Percentiles rank a stretch among this genome's conserved stretches.
These are phyloP conservation scores for Bibio marci DNA, from an alignment of 2,888 invertebrate genomes.

Conservation along the genomic window DNA sequence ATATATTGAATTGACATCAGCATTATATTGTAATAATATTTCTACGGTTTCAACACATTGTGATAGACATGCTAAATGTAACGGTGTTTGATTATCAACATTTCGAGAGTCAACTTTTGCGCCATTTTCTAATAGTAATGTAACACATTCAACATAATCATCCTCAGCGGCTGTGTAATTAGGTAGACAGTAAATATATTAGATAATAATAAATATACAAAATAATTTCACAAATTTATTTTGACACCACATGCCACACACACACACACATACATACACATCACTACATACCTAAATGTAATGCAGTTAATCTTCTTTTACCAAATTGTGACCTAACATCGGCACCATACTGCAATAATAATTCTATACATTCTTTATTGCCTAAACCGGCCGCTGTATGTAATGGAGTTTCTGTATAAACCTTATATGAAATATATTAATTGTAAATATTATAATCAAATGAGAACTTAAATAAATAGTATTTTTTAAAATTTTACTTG, in stretches of 20 bases:
- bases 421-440: constrained; percentile 27
- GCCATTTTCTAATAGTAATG: constrained; percentile 51
- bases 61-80: constrained; percentile 68
- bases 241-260: no score
- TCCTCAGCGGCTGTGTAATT: constrained; percentile 76
- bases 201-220: no score
- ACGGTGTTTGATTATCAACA: constrained; percentile 59
- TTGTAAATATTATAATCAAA: constrained; percentile 1
- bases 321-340: constrained; percentile 62
- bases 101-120: constrained; percentile 63
- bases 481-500: no score
- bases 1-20: constrained; percentile 48
- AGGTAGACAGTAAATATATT: no score
- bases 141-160: constrained; percentile 61
- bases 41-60: constrained; percentile 66
- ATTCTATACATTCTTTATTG: constrained; percentile 45
- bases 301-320: constrained; percentile 51
- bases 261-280: no score
- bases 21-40: constrained; percentile 44
- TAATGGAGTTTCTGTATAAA: constrained; percentile 69
- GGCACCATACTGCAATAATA: constrained; percentile 61
- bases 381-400: constrained; percentile 67
- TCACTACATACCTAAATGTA: constrained; percentile 45
- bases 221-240: no score
- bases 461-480: no score